Evolutionary conservation across 2,888 invertebrate species (phyloP).

Genomic region (Euproctis similis): DNA sequence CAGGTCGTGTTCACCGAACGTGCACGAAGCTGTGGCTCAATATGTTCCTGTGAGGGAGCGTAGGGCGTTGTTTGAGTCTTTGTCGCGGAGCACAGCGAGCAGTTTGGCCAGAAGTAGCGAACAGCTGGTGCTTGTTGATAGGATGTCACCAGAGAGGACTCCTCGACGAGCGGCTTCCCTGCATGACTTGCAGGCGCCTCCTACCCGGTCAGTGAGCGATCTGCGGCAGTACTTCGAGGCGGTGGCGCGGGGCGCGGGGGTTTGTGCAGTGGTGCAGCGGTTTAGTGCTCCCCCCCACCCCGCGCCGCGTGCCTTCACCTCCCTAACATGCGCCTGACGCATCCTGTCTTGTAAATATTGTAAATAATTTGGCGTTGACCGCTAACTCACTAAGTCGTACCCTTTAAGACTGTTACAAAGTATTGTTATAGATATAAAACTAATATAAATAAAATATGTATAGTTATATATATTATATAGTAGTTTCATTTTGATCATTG

Average conservation of each 20-base stretch:
- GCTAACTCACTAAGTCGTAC: conserved; percentile 68
- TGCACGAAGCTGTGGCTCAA: conserved; percentile 68
- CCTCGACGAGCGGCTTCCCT: conserved; percentile 79
- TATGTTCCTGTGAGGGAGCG: conserved; percentile 84
- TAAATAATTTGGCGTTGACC: conserved; percentile 64
- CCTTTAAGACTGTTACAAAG: conserved; percentile 75
- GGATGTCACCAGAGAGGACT: conserved; percentile 43
- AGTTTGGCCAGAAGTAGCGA: conserved; percentile 80
- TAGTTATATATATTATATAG: conserved; percentile 24
- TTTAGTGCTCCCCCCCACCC: conserved; percentile 54
- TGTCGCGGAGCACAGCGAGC: conserved; percentile 75
- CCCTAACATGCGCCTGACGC: conserved; percentile 59
- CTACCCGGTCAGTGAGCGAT: conserved; percentile 78
- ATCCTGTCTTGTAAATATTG: conserved; percentile 52
- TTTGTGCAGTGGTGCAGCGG: conserved; percentile 40
- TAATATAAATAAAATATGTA: conserved; percentile 64
- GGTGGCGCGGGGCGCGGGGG: conserved; percentile 61
- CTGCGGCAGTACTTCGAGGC: conserved; percentile 83
- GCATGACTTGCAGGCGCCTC: conserved; percentile 77
- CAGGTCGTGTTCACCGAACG: conserved; percentile 65
- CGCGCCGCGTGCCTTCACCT: conserved; percentile 52
- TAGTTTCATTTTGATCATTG: conserved; percentile 13
- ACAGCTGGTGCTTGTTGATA: conserved; percentile 50
- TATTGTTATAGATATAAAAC: conserved; percentile 70
- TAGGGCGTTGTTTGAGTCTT: conserved; percentile 81